Evolutionary conservation across 2,888 invertebrate species (phyloP).

Genomic region (Philopedon plagiatum): DNA sequence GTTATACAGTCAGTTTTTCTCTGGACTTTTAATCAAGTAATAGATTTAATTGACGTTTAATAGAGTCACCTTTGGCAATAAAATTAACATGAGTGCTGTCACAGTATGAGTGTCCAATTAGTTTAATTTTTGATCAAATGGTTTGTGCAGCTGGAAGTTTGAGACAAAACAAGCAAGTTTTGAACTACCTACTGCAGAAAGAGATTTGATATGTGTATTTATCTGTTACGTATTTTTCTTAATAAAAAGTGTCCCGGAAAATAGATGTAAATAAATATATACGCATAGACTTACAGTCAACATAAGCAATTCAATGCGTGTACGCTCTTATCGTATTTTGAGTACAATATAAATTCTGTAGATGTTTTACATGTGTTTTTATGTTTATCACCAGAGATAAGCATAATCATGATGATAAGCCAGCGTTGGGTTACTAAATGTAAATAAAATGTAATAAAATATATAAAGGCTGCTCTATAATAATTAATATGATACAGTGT

Average conservation of each 20-base stretch:
- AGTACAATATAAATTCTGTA: constrained; percentile 61
- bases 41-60: no score
- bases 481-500: constrained; percentile 40
- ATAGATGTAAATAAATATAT: constrained; percentile 39
- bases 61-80: no score
- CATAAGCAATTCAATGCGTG: constrained; percentile 58
- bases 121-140: no score
- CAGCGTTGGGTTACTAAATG: constrained; percentile 54
- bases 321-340: constrained; percentile 59
- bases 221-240: no score
- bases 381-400: constrained; percentile 66
- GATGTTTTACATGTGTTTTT: constrained; percentile 68
- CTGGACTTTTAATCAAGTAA: no score
- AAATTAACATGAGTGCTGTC: no score
- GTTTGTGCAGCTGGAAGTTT: no score
- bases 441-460: constrained; percentile 59
- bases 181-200: no score
- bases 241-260: not conserved
- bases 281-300: constrained; percentile 43
- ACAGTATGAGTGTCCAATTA: no score
- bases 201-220: no score
- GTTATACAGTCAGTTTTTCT: no score
- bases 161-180: no score
- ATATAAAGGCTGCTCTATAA: constrained; percentile 48
- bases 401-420: constrained; percentile 64